Percentiles rank a stretch among this genome's conserved stretches.
Conservation (phyloP, 2,797 vertebrate species). For the Danio albolineatus region DNA sequence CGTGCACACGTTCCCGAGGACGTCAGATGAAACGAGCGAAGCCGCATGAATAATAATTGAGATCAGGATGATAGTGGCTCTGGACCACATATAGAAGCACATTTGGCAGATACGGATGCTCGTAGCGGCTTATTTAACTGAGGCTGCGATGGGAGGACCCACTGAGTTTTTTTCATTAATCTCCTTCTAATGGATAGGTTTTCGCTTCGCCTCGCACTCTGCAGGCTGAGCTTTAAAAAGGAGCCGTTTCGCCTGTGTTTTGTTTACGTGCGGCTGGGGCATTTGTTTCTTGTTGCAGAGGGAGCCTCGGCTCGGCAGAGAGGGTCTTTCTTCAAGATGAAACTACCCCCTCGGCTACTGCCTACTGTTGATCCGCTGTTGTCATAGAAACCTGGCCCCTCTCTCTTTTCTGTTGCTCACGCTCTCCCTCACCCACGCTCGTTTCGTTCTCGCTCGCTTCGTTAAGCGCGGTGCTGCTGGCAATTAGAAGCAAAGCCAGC, state of each 20-base stretch:
- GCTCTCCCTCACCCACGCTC: slow-evolving; percentile 51
- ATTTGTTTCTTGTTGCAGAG: slow-evolving; percentile 50
- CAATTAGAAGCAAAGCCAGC: slow-evolving; percentile 84
- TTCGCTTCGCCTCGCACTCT: slow-evolving; percentile 35
- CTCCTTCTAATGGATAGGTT: slow-evolving; percentile 49
- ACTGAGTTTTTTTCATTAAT: slow-evolving; percentile 51
- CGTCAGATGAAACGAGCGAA: slow-evolving; percentile 40
- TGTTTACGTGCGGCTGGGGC: slow-evolving; percentile 41
- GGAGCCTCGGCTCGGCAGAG: slow-evolving; percentile 27
- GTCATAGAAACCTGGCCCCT: slow-evolving; percentile 84
- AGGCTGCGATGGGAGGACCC: slow-evolving; percentile 27
- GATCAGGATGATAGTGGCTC: slow-evolving; percentile 33
- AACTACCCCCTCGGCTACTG: slow-evolving; percentile 76
- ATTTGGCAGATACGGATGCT: slow-evolving; percentile 29
- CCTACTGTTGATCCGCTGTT: slow-evolving; percentile 73
- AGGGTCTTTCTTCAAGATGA: slow-evolving; percentile 79
- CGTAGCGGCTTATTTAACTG: slow-evolving; percentile 28
- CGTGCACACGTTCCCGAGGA: background rate
- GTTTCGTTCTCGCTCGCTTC: slow-evolving; percentile 72
- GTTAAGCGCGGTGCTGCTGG: slow-evolving; percentile 82
- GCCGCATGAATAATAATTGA: slow-evolving; percentile 49
- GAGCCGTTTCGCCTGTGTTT: slow-evolving; percentile 37
- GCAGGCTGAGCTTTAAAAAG: slow-evolving; percentile 47
- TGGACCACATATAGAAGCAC: slow-evolving; percentile 30
- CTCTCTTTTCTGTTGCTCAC: slow-evolving; percentile 62